Evolutionary conservation across 2,113 vertebrate genomes (phyloP).

Genomic region (Serinus canaria): DNA sequence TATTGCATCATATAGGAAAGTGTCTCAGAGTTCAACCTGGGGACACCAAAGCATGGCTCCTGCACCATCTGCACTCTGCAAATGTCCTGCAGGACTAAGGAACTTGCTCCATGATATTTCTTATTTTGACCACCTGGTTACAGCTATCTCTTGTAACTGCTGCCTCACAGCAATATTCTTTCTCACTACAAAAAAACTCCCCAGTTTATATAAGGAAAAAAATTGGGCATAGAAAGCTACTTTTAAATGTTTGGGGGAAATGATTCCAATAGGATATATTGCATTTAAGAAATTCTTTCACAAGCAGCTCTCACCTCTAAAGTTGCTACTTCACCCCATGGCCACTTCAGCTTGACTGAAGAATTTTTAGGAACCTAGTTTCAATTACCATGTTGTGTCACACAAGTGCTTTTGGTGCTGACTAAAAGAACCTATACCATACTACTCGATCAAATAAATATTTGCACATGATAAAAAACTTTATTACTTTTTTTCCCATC

Average conservation of each 20-base stretch:
- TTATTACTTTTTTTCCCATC: background rate
- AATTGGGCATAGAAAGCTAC: fast-evolving
- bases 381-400: background rate
- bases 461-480: background rate
- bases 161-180: background rate
- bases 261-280: background rate
- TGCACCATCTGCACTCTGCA: background rate
- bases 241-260: background rate
- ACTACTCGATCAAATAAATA: background rate
- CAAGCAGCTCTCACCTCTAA: background rate
- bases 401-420: background rate
- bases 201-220: background rate
- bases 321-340: background rate
- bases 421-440: background rate
- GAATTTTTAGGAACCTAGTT: background rate
- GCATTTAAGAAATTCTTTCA: background rate
- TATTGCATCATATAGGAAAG: background rate
- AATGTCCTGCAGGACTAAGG: background rate
- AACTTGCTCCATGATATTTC: background rate
- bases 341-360: background rate
- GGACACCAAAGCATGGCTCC: background rate
- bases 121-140: background rate
- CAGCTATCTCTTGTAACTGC: background rate
- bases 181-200: background rate
- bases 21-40: background rate